Evolutionary conservation across 2,113 vertebrate species (phyloP).

Genomic region (Notarius lentiginosus): DNA sequence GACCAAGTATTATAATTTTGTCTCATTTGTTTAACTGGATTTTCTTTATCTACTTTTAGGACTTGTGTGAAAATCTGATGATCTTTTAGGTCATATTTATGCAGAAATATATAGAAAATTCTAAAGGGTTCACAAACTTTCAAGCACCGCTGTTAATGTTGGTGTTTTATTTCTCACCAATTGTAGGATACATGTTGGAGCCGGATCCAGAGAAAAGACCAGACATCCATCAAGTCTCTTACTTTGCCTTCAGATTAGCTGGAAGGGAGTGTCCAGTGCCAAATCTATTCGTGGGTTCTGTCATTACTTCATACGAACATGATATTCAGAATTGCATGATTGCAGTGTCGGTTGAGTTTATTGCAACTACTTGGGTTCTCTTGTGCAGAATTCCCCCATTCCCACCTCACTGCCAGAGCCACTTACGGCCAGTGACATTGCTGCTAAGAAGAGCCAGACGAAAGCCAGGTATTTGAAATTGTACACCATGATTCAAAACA

Average conservation of each 20-base stretch:
- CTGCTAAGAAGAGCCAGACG: conserved; percentile 91
- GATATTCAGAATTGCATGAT: neutral
- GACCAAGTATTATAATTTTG: too few species aligned
- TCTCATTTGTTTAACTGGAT: too few species aligned
- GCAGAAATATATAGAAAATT: too few species aligned
- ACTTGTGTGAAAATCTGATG: too few species aligned
- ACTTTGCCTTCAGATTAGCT: conserved; percentile 93
- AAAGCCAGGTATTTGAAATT: conserved; percentile 84
- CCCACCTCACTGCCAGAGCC: conserved; percentile 90
- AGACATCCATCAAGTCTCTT: conserved; percentile 95
- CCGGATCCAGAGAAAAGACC: conserved; percentile 91
- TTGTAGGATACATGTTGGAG: conserved; percentile 93
- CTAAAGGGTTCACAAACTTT: neutral
- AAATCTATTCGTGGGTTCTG: conserved; percentile 89
- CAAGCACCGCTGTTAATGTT: neutral
- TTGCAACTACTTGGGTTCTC: neutral
- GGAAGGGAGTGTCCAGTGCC: conserved; percentile 91
- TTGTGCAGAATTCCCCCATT: conserved; percentile 82
- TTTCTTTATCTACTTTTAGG: too few species aligned
- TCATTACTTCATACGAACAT: neutral
- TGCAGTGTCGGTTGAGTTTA: neutral
- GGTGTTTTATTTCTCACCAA: neutral
- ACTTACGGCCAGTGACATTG: conserved; percentile 90
- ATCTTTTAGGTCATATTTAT: too few species aligned
- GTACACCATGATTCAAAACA: neutral